Base-by-base conservation (phyloP, 2,113 vertebrate genomes). In the Apeltes quadracus region DNA sequence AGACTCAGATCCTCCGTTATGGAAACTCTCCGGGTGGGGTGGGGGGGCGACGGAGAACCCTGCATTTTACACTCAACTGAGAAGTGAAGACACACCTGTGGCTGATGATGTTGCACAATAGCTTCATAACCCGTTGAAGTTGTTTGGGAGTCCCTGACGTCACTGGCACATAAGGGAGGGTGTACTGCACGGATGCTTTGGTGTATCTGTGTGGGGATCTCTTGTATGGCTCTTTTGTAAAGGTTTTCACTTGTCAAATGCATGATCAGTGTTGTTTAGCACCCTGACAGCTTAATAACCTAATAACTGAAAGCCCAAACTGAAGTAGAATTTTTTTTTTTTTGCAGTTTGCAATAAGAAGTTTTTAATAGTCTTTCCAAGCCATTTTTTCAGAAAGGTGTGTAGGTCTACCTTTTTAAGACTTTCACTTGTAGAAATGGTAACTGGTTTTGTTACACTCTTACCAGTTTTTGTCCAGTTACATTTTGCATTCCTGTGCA, bases 401-500 rank as follows among this genome's bases (percentile, higher is more conserved):
- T 67, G 25, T 61, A 29, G 61, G 44, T 68, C 56, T 58, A 55
- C 48, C 51, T 69, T 77, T 82, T 69, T 46, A 74, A 61, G 58
- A 67, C 69, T 75, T 38, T 71, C 75, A 43, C 70, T 75, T 67
- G 20, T 55, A 23, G 39, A 59, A 62, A 50, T 56, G 32, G 66
- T 73, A 78, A 86, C 75, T 11, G 71, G 22, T 78, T 75, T 67
- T 55, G 48, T 61, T 81, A 25, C 81, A 79, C 71, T 79, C 34
- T 80, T 70, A 67, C 65, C 46, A 69, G 10, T 62, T 71, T 50
- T 74, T 80, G 55, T 64, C 76, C 46, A 61, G 75, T 86, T 83
- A 83, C 79, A 82, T 88, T 85, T 90, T 89, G 83, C 90, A 92
- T 92, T 92, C 91, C 92, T 88, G 81, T 88, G 85, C 82, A 84